Conservation (phyloP, 2,113 vertebrate genomes). For the Ammodytes marinus region DNA sequence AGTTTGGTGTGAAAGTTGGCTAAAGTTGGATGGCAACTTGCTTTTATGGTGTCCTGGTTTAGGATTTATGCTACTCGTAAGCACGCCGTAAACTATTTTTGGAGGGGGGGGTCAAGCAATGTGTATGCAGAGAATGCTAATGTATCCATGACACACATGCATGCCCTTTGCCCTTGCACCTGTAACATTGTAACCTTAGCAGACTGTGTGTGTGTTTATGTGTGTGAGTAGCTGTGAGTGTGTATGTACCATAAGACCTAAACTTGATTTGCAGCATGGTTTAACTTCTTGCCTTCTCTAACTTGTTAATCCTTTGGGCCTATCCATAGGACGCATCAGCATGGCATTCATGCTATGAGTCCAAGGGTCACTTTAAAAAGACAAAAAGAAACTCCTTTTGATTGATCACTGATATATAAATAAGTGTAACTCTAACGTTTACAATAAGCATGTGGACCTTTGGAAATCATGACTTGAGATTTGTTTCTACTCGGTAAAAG, state of each 20-base stretch:
- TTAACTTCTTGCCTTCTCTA: conserved; percentile 48
- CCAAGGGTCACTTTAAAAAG: background rate
- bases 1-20: conserved; percentile 5
- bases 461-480: conserved; percentile 6
- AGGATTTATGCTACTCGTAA: conserved; percentile 43
- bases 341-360: conserved; percentile 45
- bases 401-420: background rate
- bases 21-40: conserved; percentile 42
- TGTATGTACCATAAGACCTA: conserved; percentile 24
- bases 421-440: background rate
- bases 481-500: background rate
- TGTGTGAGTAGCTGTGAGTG: conserved; percentile 19
- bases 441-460: background rate
- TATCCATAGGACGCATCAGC: conserved; percentile 48
- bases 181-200: conserved; percentile 77
- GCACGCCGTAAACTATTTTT: conserved; percentile 72
- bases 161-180: conserved; percentile 77
- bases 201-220: conserved; percentile 20
- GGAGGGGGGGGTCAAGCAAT: conserved; percentile 62
- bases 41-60: conserved; percentile 32
- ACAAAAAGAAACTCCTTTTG: background rate
- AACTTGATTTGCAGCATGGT: conserved; percentile 50
- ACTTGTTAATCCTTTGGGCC: conserved; percentile 44
- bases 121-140: conserved; percentile 72
- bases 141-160: conserved; percentile 73